Evolutionary conservation across 2,113 vertebrate genomes (phyloP).

Genomic region (Edolisoma coerulescens): DNA sequence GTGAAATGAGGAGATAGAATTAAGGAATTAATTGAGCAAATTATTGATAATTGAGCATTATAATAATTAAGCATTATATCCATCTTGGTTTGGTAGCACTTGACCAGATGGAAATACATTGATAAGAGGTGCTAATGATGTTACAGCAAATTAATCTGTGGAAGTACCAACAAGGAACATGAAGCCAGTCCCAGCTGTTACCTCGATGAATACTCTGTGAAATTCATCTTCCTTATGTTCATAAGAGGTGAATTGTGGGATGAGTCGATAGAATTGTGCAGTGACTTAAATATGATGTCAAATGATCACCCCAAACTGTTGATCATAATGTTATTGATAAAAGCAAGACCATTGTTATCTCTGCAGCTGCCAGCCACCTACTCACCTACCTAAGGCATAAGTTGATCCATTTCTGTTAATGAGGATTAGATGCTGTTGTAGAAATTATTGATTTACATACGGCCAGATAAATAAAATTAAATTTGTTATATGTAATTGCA

Average conservation of each 20-base stretch:
- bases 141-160: background rate
- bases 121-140: background rate
- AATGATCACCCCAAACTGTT: background rate
- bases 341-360: background rate
- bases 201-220: background rate
- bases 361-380: background rate
- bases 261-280: background rate
- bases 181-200: background rate
- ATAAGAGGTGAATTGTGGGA: background rate
- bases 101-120: background rate
- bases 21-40: background rate
- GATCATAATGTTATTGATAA: background rate
- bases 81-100: background rate
- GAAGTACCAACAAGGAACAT: background rate
- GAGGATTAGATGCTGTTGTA: background rate
- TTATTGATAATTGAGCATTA: too few relatives aligned
- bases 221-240: background rate
- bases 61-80: background rate
- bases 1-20: background rate
- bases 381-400: background rate
- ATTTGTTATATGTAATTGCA: background rate
- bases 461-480: background rate
- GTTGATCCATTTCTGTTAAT: background rate
- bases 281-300: background rate
- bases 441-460: background rate